Percentiles rank a stretch among this genome's conserved stretches.
Conservation (phyloP, 2,113 vertebrate genomes). For the Motacilla alba region DNA sequence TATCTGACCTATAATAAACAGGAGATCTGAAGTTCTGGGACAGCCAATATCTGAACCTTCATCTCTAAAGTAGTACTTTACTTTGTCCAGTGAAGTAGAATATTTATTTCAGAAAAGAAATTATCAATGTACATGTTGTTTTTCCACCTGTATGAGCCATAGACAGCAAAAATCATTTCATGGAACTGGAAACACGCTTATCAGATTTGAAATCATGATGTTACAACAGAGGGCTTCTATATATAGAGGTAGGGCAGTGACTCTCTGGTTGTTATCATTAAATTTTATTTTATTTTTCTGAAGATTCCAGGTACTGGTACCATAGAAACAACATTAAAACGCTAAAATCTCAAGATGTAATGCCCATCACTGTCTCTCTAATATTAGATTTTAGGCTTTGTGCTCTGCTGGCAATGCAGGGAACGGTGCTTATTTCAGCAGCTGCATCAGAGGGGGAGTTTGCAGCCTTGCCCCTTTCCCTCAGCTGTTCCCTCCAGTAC, state of each 20-base stretch:
- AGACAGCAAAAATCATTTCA: background rate
- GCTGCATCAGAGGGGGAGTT: background rate
- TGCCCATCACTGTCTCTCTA: background rate
- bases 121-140: background rate
- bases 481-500: background rate
- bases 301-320: background rate
- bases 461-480: background rate
- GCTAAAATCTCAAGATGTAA: background rate
- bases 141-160: background rate
- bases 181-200: background rate
- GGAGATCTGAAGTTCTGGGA: background rate
- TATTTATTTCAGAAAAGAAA: background rate
- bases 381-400: background rate
- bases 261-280: background rate
- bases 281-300: background rate
- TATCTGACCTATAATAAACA: background rate
- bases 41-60: background rate
- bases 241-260: background rate
- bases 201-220: background rate
- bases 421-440: background rate
- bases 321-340: background rate
- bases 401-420: background rate
- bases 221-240: background rate
- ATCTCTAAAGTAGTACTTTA: background rate
- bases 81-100: background rate